phyloP scores from a whole-genome alignment of 2,113 vertebrate genomes.

The Muscicapa adusta region DNA sequence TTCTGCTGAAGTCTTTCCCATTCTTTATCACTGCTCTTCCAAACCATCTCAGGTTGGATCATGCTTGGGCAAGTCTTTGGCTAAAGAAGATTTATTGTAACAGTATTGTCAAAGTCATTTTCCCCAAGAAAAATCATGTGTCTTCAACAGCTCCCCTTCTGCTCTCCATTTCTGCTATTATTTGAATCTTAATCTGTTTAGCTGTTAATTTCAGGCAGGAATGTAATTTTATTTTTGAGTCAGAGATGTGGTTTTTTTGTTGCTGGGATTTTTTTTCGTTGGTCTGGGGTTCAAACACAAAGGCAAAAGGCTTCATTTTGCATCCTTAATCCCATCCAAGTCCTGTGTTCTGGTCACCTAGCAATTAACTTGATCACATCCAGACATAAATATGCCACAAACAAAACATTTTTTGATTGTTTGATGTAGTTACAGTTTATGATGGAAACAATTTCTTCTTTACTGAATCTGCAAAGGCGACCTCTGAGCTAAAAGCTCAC shows the following conservation, averaged over 20 bases:
- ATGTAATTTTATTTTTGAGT: slow-evolving; percentile 58
- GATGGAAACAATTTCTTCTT: slow-evolving; percentile 44
- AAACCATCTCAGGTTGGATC: not conserved
- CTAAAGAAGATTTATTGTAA: slow-evolving; percentile 70
- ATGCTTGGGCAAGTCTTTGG: not conserved
- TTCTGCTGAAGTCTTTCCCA: slow-evolving; percentile 37
- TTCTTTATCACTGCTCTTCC: slow-evolving; percentile 7
- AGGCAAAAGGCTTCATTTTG: slow-evolving; percentile 61
- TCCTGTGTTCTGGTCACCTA: slow-evolving; percentile 64
- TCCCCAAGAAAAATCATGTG: not conserved
- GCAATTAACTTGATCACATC: slow-evolving; percentile 65
- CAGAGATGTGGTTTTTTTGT: not conserved
- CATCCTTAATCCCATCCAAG: slow-evolving; percentile 32
- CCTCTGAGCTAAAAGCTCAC: slow-evolving; percentile 18
- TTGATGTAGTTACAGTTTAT: slow-evolving; percentile 30
- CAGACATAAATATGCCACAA: slow-evolving; percentile 65
- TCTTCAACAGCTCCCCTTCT: not conserved
- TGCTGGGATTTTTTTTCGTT: not conserved
- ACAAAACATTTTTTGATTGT: slow-evolving; percentile 64
- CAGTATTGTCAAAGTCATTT: slow-evolving; percentile 45
- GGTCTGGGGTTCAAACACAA: slow-evolving; percentile 36
- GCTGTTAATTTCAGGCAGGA: slow-evolving; percentile 32
- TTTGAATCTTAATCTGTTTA: slow-evolving; percentile 38
- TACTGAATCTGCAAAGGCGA: slow-evolving; percentile 15
- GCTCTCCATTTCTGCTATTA: not conserved